Conservation (phyloP, 2,797 vertebrate genomes). For the Triplophysa yarkandensis region DNA sequence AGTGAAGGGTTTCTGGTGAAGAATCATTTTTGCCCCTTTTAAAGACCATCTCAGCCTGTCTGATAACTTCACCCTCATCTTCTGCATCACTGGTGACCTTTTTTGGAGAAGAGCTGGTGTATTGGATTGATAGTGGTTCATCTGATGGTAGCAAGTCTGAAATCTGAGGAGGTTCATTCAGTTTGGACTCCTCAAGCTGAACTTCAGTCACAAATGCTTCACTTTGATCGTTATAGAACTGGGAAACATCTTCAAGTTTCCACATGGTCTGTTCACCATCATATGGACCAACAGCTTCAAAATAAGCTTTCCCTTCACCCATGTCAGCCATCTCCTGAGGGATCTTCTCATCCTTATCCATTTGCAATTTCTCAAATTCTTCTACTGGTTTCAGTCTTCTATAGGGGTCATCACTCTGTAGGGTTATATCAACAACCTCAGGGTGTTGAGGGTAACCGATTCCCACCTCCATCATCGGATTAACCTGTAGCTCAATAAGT, state of each 20-base stretch:
- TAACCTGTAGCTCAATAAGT: slow-evolving; percentile 23
- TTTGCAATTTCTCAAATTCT: neutral
- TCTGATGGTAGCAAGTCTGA: neutral
- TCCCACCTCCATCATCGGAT: neutral
- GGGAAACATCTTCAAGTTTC: neutral
- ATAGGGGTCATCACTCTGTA: neutral
- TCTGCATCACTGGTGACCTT: neutral
- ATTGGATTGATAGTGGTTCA: too few species aligned
- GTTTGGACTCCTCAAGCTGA: neutral
- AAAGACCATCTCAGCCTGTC: neutral
- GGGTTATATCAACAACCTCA: neutral
- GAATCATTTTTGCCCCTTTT: neutral
- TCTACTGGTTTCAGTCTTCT: neutral
- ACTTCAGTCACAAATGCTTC: neutral
- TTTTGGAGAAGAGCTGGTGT: neutral
- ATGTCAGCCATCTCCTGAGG: neutral
- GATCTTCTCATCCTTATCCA: neutral
- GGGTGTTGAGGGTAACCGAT: neutral
- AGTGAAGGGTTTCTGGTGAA: slow-evolving; percentile 41
- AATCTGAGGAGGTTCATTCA: neutral
- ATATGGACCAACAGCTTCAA: neutral
- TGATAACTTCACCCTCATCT: neutral
- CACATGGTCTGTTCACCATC: neutral
- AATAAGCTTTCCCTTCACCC: neutral
- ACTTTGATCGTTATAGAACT: neutral